Base-by-base conservation (phyloP, 2,797 vertebrate species). In the Melanotaenia maccullochi region DNA sequence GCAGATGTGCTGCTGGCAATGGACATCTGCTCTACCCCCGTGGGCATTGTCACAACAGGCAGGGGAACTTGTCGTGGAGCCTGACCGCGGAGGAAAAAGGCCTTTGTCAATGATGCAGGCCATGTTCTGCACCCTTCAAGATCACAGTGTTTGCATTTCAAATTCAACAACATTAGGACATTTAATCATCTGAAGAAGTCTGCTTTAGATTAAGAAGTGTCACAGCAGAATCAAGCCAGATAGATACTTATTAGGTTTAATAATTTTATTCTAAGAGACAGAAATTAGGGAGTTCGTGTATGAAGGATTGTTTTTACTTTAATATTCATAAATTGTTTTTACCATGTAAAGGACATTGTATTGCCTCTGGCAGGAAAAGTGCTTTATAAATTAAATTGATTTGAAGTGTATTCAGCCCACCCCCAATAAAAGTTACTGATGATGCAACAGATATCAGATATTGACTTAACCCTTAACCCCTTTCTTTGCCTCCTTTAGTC, bases 1-100 rank as follows among this genome's bases (percentile, higher is more conserved):
- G 92, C 92, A 93, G 93, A 94, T 95, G 94, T 94, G 92, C 85
- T 92, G 83, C 87, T 92, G 86, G 85, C 90, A 91, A 89, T 52
- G 86, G 92, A 93, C 92, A 93, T 93, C 92, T 91, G 89, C 89
- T 90, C 82, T 78, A 74, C 80, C 86, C 70, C 86, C 73, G 51
- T 87, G 89, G 86, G 90, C 83, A 93, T 93, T 93, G 87, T 93
- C 85, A 92, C 89, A 86, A 83, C 89, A 91, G 89, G 83, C 89
- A 87, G 72, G 82, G 80, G 78, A 88, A 90, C 86, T 89, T 89
- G 62, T 76, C 72, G 73, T 78, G 80, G 67, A 85, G 85, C 81
- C 78, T 74, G 65, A 60, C 73, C 60, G 65, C 68, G 13, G 81
- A 87, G 78, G 84, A 33, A 90, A 87, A 83, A 78, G 73, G 78